Conservation (phyloP, 2,797 vertebrate species). For the Poecilia wingei region DNA sequence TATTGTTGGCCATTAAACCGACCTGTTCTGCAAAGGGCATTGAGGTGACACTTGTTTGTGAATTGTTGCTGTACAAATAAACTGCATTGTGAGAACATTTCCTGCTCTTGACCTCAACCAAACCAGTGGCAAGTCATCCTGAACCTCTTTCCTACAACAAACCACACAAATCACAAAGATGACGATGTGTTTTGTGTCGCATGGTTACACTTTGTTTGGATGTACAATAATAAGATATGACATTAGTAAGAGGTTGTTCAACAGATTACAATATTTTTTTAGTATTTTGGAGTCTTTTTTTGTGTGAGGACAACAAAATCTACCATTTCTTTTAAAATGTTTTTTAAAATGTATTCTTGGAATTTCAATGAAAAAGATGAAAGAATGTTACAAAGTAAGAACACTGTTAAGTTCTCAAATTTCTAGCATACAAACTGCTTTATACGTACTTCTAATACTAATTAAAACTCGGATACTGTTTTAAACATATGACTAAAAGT, state of each 20-base stretch:
- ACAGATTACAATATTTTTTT: not conserved
- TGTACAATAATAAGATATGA: not conserved
- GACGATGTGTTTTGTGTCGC: conserved; percentile 16
- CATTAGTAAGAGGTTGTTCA: not conserved
- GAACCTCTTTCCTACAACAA: conserved; percentile 6
- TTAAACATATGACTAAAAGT: not conserved
- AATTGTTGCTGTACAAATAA: not conserved
- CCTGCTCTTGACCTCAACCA: conserved; percentile 5
- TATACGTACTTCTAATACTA: not conserved
- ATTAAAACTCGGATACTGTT: not conserved
- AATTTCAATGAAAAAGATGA: not conserved
- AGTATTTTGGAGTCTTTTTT: not conserved
- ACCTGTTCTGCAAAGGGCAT: not conserved
- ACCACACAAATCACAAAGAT: not conserved
- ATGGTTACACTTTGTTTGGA: not conserved
- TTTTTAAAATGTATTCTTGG: not conserved
- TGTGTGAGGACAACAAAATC: not conserved
- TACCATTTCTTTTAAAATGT: not conserved
- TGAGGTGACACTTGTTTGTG: not conserved
- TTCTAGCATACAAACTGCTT: not conserved
- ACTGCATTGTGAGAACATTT: not conserved
- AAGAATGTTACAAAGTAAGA: not conserved
- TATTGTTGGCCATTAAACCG: not conserved
- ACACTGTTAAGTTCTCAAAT: not conserved
- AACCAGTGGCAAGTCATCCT: not conserved